Conservation (phyloP, 1,140 invertebrate species). For the Drosophila nebulosa region DNA sequence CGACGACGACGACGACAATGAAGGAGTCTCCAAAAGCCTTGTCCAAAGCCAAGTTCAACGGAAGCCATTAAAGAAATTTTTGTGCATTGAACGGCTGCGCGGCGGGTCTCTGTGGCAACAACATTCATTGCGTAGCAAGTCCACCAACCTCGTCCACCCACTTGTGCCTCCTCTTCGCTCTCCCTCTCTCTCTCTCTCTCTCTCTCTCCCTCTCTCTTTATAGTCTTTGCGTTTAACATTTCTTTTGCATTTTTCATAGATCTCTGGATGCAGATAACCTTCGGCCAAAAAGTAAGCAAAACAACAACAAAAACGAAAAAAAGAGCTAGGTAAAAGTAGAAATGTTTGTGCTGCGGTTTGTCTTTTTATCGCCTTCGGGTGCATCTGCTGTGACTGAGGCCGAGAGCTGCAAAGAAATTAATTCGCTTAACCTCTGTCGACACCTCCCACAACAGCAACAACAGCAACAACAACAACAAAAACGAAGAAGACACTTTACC, state of each 20-base stretch:
- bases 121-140: background rate
- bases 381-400: conserved; percentile 50
- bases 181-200: too few relatives aligned
- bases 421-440: conserved; percentile 75
- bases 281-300: conserved; percentile 20
- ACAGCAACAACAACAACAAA: conserved; percentile 6
- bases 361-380: conserved; percentile 44
- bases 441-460: conserved; percentile 48
- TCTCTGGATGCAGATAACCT: conserved; percentile 59
- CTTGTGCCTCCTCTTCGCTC: too few relatives aligned
- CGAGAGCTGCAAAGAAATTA: conserved; percentile 69
- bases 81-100: conserved; percentile 1
- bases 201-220: too few relatives aligned
- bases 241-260: conserved; percentile 63
- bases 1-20: background rate
- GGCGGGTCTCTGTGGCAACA: conserved; percentile 3
- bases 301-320: conserved; percentile 2
- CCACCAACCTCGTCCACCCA: too few relatives aligned
- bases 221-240: conserved; percentile 35
- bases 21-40: conserved; percentile 17
- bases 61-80: conserved; percentile 63
- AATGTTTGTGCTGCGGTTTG: background rate
- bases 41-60: conserved; percentile 55
- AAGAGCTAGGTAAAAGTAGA: conserved; percentile 43
- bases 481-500: conserved; percentile 28